These are phyloP conservation scores for Strix aluco DNA, from an alignment of 2,113 vertebrate species.

Conservation along the genomic window DNA sequence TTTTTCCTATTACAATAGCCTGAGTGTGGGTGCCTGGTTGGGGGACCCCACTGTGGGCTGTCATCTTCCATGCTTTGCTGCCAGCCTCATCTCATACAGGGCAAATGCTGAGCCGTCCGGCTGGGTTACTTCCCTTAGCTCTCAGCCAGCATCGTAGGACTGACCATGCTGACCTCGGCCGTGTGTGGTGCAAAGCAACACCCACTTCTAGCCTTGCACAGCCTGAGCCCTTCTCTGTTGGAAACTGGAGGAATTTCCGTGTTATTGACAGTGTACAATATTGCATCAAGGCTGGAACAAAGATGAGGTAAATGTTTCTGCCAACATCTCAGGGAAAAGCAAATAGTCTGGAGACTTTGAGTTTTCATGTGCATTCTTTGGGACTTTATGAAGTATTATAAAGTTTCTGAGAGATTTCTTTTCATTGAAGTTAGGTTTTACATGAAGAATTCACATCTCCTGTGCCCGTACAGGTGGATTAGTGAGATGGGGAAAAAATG, in stretches of 20 bases:
- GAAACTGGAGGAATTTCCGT: neutral
- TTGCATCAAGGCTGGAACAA: neutral
- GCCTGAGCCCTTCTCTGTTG: neutral
- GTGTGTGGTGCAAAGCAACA: neutral
- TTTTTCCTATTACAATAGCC: neutral
- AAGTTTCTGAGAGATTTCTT: neutral
- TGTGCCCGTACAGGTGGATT: neutral
- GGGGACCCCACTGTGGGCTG: neutral
- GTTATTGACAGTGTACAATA: too few species aligned
- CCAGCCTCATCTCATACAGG: rapidly evolving
- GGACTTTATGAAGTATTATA: neutral
- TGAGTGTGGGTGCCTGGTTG: neutral
- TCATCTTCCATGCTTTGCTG: neutral
- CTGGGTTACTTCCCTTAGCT: neutral
- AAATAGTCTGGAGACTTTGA: neutral
- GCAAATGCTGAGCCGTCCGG: neutral
- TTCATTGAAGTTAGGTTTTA: neutral
- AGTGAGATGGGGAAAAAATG: neutral
- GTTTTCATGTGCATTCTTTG: neutral
- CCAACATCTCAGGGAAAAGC: neutral
- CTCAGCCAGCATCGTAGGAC: rapidly evolving
- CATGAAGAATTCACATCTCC: neutral
- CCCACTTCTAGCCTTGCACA: neutral
- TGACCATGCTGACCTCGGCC: neutral
- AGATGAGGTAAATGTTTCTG: neutral